Conservation (phyloP, 2,888 invertebrate species). For the Halictus quadricinctus region DNA sequence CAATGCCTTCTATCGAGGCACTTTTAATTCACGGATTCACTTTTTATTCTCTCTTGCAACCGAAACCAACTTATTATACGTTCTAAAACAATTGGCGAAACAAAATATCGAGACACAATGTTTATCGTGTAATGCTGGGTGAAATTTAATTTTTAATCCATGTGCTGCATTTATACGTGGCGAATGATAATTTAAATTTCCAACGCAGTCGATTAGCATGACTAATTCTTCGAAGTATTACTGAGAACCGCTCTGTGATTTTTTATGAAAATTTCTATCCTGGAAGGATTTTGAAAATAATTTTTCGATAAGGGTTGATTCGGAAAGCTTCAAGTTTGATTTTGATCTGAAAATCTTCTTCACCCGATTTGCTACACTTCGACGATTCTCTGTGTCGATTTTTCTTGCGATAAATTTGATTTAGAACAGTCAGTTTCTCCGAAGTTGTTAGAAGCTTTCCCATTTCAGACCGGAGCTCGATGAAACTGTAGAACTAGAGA, state of each 20-base stretch:
- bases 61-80: not conserved
- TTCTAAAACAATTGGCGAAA: not conserved
- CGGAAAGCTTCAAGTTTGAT: not conserved
- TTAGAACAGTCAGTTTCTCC: not conserved
- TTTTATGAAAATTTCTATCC: not conserved
- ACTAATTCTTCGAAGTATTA: no score
- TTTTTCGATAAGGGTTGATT: no score
- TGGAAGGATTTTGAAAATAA: no score
- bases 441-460: conserved; percentile 8
- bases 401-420: conserved; percentile 23
- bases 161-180: no score
- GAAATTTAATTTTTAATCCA: not conserved
- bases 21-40: no score
- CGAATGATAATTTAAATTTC: no score
- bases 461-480: not conserved
- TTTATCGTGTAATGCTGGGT: not conserved
- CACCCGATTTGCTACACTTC: not conserved
- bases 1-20: not conserved
- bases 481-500: not conserved
- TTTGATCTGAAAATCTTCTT: not conserved
- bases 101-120: not conserved
- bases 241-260: not conserved
- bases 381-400: not conserved
- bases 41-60: not conserved
- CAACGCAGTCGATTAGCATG: no score